Conservation (phyloP, 2,888 invertebrate genomes). For the Thera obeliscata region DNA sequence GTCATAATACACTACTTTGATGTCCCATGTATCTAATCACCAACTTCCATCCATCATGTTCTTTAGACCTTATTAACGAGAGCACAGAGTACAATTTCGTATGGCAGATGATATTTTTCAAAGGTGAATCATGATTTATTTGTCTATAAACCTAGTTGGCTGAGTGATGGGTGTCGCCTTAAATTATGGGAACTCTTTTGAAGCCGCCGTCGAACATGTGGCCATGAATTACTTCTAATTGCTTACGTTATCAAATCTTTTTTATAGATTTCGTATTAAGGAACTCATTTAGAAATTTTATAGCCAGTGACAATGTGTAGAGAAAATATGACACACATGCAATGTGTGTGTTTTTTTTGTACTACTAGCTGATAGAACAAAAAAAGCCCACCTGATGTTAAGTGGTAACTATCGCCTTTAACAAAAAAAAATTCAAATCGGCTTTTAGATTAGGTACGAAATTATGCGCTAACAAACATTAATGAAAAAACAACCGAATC, state of each 20-base stretch:
- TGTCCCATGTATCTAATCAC: slow-evolving; percentile 37
- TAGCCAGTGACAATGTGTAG: neutral
- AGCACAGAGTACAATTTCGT: slow-evolving; percentile 15
- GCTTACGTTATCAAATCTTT: slow-evolving; percentile 22
- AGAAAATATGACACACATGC: no score
- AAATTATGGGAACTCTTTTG: slow-evolving; percentile 45
- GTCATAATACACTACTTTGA: slow-evolving; percentile 43
- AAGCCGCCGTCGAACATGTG: slow-evolving; percentile 41
- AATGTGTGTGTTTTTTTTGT: no score
- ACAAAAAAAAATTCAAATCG: no score
- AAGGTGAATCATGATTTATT: slow-evolving; percentile 57
- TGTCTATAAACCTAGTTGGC: slow-evolving; percentile 61
- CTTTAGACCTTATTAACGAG: slow-evolving; percentile 17
- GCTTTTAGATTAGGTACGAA: no score
- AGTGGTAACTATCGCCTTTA: no score
- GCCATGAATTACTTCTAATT: slow-evolving; percentile 25
- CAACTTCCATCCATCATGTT: neutral
- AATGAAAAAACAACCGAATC: no score
- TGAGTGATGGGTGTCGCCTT: slow-evolving; percentile 63
- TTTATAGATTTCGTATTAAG: slow-evolving; percentile 19
- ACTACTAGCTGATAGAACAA: no score
- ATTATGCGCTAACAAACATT: no score
- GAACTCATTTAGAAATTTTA: neutral
- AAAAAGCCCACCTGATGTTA: no score
- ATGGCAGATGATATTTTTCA: slow-evolving; percentile 17